Base-by-base conservation (phyloP, 2,113 vertebrate genomes). In the Conger conger region DNA sequence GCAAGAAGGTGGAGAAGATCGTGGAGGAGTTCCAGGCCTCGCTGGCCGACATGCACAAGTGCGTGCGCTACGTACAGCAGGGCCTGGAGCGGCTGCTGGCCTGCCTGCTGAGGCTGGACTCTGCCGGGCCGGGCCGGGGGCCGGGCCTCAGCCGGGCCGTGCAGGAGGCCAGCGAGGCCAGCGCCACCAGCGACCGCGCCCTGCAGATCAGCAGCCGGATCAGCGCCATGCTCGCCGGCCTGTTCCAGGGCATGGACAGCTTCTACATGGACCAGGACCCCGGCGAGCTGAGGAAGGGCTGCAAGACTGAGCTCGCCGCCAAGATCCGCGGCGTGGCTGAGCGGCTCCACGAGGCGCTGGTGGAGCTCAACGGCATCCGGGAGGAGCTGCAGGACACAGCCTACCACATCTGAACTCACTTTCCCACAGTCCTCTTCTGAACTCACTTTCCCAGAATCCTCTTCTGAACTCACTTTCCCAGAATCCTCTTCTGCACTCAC, bases 1-100 rank as follows among this genome's bases (percentile, higher is more conserved):
- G 93, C 42, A 95, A 94, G 82, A 93, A 95, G 91, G 94, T 94
- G 6, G 93, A 95, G 82, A 1, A 5, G 0, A 82, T 95, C 0
- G 86, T 95, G 15, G 30, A 87, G 54, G 89, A 91, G 4, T 92
- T 94, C 1, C 92, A 95, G 37, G 60, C 3, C 0, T 89, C 90
- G 36, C 88, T 96, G 82, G 81, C 82, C 57, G 92, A 93, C 73
- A 86, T 96, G 0, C 85, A 37, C 0, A 92, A 87, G 76, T 91
- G 93, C 88, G 88, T 96, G 57, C 82, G 84, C 63, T 95, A 94
- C 9, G 38, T 95, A 63, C 88, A 90, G 27, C 86, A 93, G 33
- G 94, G 93, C 15, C 4, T 95, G 38, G 89, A 83, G 53, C 90
- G 88, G 36, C 86, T 96, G 3, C 89, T 91, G 0, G 90, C 87